Evolutionary conservation across 2,797 vertebrate species (phyloP).

Genomic region (Malacoctenus gilli): DNA sequence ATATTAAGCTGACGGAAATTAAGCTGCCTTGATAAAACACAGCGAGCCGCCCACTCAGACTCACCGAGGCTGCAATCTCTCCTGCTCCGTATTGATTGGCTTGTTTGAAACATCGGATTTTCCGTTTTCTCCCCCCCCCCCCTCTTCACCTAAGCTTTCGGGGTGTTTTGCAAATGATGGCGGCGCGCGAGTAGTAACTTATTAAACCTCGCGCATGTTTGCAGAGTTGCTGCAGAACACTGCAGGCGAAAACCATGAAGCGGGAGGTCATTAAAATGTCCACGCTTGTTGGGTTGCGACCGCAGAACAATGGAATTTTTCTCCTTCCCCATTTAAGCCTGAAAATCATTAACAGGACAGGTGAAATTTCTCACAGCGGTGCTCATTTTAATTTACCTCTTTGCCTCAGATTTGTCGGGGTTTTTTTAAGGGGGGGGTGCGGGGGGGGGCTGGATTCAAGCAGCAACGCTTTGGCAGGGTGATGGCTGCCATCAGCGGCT

Average conservation of each 20-base stretch:
- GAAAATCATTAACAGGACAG: slow-evolving; percentile 58
- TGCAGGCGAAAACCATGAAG: slow-evolving; percentile 19
- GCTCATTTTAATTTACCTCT: slow-evolving; percentile 44
- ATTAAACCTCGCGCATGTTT: slow-evolving; percentile 38
- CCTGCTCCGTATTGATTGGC: slow-evolving; percentile 66
- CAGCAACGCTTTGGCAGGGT: slow-evolving; percentile 45
- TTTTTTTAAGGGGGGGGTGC: too few species aligned
- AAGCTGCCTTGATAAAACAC: slow-evolving; percentile 76
- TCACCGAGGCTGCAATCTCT: slow-evolving; percentile 54
- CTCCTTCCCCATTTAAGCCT: slow-evolving; percentile 18
- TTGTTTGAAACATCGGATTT: slow-evolving; percentile 56
- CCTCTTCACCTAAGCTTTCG: slow-evolving; percentile 35
- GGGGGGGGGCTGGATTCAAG: slow-evolving; percentile 15
- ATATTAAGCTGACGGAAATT: slow-evolving; percentile 76
- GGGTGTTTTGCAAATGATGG: slow-evolving; percentile 29
- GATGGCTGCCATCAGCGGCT: slow-evolving; percentile 58
- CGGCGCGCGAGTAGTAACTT: slow-evolving; percentile 19
- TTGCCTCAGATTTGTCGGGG: slow-evolving; percentile 37
- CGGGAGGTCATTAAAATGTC: slow-evolving; percentile 29
- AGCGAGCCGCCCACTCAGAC: slow-evolving; percentile 66
- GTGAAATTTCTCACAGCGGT: slow-evolving; percentile 48
- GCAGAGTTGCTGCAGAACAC: slow-evolving; percentile 16
- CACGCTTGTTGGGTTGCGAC: neutral
- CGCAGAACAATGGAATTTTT: slow-evolving; percentile 37
- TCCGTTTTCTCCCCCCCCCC: slow-evolving; percentile 26